phyloP scores from a whole-genome alignment of 2,797 vertebrate genomes.

The Masticophis lateralis region DNA sequence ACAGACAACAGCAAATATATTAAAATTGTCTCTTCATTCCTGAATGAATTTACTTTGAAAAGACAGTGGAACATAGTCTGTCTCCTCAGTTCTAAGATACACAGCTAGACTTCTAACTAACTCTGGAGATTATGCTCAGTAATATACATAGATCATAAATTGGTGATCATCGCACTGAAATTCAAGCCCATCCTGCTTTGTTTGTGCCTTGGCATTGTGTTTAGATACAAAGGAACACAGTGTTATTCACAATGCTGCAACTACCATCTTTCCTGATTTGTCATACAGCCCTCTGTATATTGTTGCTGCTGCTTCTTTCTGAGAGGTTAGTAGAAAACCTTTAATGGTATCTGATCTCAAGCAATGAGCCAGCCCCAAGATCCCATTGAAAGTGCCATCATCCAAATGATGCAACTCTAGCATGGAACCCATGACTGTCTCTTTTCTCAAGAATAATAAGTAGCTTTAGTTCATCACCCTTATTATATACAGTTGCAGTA shows the following conservation, averaged over 20 bases:
- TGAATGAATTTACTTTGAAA: conserved; percentile 8
- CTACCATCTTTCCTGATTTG: not conserved
- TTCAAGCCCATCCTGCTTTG: not conserved
- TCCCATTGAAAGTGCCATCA: not conserved
- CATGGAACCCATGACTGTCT: not conserved
- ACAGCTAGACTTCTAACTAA: not conserved
- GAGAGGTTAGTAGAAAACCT: not conserved
- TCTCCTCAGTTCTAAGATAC: not conserved
- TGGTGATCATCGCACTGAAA: not conserved
- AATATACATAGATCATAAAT: not conserved
- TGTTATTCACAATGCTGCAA: not conserved
- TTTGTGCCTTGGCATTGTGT: not conserved
- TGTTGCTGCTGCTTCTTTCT: not conserved
- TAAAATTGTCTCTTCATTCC: conserved; percentile 19
- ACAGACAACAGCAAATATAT: conserved; percentile 30
- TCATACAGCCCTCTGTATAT: not conserved
- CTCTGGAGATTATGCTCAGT: not conserved
- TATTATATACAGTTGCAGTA: not conserved
- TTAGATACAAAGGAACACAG: not conserved
- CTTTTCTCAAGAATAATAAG: not conserved
- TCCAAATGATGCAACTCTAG: not conserved
- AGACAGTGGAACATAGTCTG: not conserved
- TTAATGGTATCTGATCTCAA: not conserved
- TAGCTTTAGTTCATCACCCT: not conserved
- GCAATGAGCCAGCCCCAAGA: not conserved